Evolutionary conservation across 2,797 vertebrate species (phyloP).

Genomic region (Balearica regulorum): DNA sequence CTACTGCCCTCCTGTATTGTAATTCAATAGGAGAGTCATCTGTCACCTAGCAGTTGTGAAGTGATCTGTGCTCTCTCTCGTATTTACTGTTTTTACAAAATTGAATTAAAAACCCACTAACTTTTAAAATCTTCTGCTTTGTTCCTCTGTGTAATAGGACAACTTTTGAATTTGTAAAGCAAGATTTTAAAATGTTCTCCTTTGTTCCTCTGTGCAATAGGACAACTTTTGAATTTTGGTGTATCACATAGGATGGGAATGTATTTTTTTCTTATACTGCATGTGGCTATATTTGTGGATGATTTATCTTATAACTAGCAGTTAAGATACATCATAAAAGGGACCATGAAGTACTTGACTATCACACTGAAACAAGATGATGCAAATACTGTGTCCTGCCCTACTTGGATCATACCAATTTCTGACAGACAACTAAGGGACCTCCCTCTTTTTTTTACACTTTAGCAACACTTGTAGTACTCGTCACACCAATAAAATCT

Average conservation of each 20-base stretch:
- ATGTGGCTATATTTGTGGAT: background rate
- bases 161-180: too few species aligned
- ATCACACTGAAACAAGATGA: background rate
- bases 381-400: background rate
- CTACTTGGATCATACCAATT: background rate
- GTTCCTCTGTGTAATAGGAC: background rate
- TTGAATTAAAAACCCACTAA: background rate
- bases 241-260: background rate
- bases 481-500: background rate
- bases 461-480: background rate
- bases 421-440: background rate
- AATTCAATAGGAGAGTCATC: background rate
- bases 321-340: background rate
- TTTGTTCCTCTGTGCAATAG: background rate
- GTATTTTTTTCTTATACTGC: background rate
- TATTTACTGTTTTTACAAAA: background rate
- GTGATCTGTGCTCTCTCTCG: background rate
- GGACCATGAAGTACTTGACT: background rate
- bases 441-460: background rate
- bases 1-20: background rate
- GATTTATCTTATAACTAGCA: background rate
- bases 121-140: background rate
- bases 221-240: background rate
- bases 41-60: background rate
- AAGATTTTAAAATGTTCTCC: background rate